phyloP scores from a whole-genome alignment of 2,888 invertebrate genomes.

The Parasteatoda lunata region DNA sequence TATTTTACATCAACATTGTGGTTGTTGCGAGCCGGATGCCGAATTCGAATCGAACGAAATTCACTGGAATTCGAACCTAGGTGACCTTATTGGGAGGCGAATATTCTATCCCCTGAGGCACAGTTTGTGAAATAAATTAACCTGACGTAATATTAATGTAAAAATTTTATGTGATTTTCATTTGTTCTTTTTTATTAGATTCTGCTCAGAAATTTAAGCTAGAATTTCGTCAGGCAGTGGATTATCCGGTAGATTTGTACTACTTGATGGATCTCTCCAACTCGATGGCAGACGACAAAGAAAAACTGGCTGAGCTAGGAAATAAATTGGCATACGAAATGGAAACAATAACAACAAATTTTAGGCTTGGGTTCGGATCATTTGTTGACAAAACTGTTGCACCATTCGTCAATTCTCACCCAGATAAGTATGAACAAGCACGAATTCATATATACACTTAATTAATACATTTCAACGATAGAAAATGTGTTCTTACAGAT shows the following conservation, averaged over 20 bases:
- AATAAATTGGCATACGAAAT: constrained; percentile 78
- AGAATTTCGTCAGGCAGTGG: constrained; percentile 85
- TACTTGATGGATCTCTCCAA: constrained; percentile 99
- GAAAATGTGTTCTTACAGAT: too few species aligned
- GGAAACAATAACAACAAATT: constrained; percentile 93
- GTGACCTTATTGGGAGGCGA: too few species aligned
- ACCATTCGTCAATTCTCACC: constrained; percentile 85
- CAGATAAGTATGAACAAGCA: constrained; percentile 72
- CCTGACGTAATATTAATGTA: too few species aligned
- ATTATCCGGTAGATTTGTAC: constrained; percentile 98
- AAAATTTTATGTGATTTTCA: too few species aligned
- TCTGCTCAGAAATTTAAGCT: constrained; percentile 84
- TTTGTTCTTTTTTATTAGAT: constrained; percentile 77
- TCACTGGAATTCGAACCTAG: too few species aligned
- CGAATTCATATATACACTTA: not conserved
- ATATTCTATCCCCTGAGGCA: too few species aligned
- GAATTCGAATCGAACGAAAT: too few species aligned
- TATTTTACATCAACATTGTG: too few species aligned
- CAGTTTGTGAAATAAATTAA: too few species aligned
- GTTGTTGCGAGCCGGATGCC: too few species aligned
- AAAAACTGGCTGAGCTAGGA: constrained; percentile 87
- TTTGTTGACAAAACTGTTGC: constrained; percentile 97
- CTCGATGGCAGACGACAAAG: constrained; percentile 99
- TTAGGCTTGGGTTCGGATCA: constrained; percentile 94
- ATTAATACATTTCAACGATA: too few species aligned